A percentile compares a stretch with the other conserved stretches of the same genome.
Conservation (phyloP, 2,113 vertebrate genomes). For the Triplophysa dalaica region DNA sequence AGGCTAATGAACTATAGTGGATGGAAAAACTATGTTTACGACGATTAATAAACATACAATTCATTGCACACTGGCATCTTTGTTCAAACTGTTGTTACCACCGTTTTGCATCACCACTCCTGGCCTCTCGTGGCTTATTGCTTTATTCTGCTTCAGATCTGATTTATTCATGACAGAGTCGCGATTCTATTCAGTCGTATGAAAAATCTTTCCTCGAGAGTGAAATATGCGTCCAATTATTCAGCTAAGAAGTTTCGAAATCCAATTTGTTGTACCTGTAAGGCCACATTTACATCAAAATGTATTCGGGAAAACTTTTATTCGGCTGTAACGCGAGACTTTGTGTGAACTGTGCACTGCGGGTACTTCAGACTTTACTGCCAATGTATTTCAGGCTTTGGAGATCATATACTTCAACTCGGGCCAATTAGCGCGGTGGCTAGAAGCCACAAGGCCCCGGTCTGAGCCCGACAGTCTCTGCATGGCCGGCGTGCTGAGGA, state of each 20-base stretch:
- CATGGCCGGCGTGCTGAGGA: constrained; percentile 51
- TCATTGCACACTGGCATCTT: background rate
- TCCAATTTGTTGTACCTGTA: constrained; percentile 30
- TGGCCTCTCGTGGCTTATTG: background rate
- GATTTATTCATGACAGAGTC: constrained; percentile 20
- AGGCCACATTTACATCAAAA: constrained; percentile 34
- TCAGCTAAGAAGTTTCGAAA: constrained; percentile 13
- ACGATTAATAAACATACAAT: background rate
- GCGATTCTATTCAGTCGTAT: background rate
- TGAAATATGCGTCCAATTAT: constrained; percentile 20
- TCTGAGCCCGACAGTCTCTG: constrained; percentile 51
- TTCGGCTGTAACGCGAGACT: constrained; percentile 6
- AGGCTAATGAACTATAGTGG: background rate
- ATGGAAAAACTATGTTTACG: background rate
- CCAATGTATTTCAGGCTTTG: constrained; percentile 44
- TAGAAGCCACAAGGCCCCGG: constrained; percentile 44
- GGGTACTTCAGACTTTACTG: constrained; percentile 19
- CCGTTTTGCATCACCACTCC: background rate
- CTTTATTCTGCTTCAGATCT: constrained; percentile 25
- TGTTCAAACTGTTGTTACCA: background rate
- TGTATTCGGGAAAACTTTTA: constrained; percentile 5
- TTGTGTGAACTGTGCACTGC: background rate
- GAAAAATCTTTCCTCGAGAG: constrained; percentile 17
- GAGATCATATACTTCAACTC: constrained; percentile 46
- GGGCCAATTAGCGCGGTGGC: constrained; percentile 46